Conservation (phyloP, 2,797 vertebrate genomes). For the Dicrostonyx torquatus region DNA sequence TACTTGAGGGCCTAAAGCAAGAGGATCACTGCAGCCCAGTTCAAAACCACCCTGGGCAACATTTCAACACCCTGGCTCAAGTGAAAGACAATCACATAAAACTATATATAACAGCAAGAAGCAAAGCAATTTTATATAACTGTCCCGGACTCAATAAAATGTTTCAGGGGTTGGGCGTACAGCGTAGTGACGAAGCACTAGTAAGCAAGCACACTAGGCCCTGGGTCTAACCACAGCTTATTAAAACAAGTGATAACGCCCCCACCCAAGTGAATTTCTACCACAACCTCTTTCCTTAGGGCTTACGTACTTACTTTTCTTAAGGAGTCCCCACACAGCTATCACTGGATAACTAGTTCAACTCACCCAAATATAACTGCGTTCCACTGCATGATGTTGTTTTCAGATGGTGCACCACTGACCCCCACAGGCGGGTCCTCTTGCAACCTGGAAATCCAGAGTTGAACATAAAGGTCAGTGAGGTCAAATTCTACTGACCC, state of each 20-base stretch:
- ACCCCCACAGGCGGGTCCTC: slow-evolving; percentile 99
- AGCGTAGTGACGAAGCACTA: neutral
- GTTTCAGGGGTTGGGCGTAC: neutral
- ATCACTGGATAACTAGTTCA: slow-evolving; percentile 37
- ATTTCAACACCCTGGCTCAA: neutral
- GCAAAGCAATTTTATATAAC: slow-evolving; percentile 21
- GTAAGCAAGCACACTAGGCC: neutral
- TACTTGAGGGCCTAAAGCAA: neutral
- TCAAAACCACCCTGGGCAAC: neutral
- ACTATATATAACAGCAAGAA: neutral
- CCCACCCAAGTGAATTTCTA: neutral
- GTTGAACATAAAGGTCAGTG: slow-evolving; percentile 28
- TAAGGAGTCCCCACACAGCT: slow-evolving; percentile 22
- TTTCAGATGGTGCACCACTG: slow-evolving; percentile 98
- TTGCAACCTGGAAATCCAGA: slow-evolving; percentile 92
- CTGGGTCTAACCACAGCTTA: neutral
- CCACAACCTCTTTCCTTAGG: neutral
- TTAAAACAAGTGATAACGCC: neutral
- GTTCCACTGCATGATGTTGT: slow-evolving; percentile 99
- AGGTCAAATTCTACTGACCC: neutral
- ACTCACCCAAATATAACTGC: slow-evolving; percentile 99
- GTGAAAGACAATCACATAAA: neutral
- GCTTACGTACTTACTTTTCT: slow-evolving; percentile 4
- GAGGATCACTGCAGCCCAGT: neutral
- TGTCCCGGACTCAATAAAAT: neutral